Conservation (phyloP, 2,113 vertebrate species). For the human (Homo sapiens) region GRCh38 chr1:59654001-59654500, state of each 20-base stretch:
- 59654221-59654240: not conserved
- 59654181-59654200: not conserved
- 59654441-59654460: not conserved
- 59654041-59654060: not conserved
- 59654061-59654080: not conserved
- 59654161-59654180: not conserved
- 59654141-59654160: not conserved
- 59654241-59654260: not conserved
- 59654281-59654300: not conserved
- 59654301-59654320: not conserved
- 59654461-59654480: not conserved
- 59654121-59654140: not conserved
- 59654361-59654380: not conserved
- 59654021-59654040: not conserved
- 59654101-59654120: not conserved
- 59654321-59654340: not conserved
- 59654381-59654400: not conserved
- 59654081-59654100: not conserved
- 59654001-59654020: not conserved
- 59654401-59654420: slow-evolving; percentile 17
- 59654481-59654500: slow-evolving; percentile 10
- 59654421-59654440: not conserved
- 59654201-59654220: not conserved
- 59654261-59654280: not conserved
- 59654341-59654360: not conserved